Evolutionary conservation across 30 jellyfish, hydroid and myxozoan species (phyloP), one percentile per base, ranked within the genome.

Genomic region (Chrysaora quinquecirrha): DNA sequence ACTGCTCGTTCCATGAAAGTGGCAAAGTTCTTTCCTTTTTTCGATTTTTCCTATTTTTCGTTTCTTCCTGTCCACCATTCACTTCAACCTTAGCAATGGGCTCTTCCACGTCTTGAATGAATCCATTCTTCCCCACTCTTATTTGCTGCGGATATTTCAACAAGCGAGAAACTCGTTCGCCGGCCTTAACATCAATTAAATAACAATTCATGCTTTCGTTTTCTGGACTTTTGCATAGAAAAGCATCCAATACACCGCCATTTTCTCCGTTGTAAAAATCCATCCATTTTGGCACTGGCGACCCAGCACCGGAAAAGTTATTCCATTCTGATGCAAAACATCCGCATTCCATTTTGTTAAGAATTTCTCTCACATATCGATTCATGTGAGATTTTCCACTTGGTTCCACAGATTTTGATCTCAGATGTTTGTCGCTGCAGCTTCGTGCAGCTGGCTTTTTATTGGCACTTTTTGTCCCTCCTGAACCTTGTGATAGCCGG

Each of bases 191-290:
- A 28, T 82, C 85, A 56, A 82, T 82, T 50, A 82, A 14, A 28
- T 82, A 82, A 31, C 92, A 82, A 9, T 20, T 24, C 30, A 34
- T 61, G 6, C 3, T 12, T 9, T 56, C 84, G 1, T 74, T 24
- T 12, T 48, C 78, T 27, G 47, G 34, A 1, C 63, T 50, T 32
- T 69, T 54, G 48, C 92, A 82, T 9, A 82, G 20, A 27, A 82
- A 82, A 14, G 92, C 92, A 20, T 82, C 92, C 12, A 82, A 81
- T 22, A 54, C 92, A 22, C 92, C 92, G 12, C 85, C 85, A 43
- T 69, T 71, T 18, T 71, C 92, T 1, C 71, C 85, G 30, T 64
- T 32, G 49, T 82, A 23, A 34, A 82, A 82, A 27, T 82, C 82
- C 23, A 82, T 27, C 92, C 84, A 71, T 38, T 82, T 82, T 10